Evolutionary conservation across 2,113 vertebrate genomes (phyloP).

Genomic region (cat (Felis catus)): DNA sequence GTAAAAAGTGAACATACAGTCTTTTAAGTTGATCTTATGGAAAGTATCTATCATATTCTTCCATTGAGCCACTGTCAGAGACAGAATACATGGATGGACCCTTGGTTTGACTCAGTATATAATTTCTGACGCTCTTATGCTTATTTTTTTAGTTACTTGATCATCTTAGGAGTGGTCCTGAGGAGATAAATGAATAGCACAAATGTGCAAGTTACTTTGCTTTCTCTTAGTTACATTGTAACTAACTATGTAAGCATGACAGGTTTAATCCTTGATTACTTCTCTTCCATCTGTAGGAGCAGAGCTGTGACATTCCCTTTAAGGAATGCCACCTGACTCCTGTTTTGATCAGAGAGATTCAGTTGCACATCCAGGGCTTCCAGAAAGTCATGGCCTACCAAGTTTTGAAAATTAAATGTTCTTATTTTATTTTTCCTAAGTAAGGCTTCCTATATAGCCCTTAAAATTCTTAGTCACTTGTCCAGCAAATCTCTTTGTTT

Average conservation of each 20-base stretch:
- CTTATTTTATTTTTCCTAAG: constrained; percentile 18
- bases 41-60: not conserved
- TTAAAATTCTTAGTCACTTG: not conserved
- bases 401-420: not conserved
- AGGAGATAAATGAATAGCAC: not conserved
- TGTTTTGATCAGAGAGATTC: not conserved
- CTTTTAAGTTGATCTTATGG: not conserved
- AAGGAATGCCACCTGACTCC: not conserved
- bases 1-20: not conserved
- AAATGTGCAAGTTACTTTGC: not conserved
- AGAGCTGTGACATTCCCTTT: not conserved
- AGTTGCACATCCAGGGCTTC: not conserved
- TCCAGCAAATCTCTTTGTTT: not conserved
- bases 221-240: not conserved
- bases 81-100: not conserved
- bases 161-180: not conserved
- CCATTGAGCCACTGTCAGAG: not conserved
- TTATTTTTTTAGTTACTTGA: not conserved
- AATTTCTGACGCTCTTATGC: not conserved
- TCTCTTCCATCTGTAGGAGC: not conserved
- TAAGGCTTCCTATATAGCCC: not conserved
- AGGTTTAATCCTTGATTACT: not conserved
- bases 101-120: not conserved
- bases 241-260: not conserved
- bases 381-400: not conserved